Conservation (phyloP, 30 jellyfish, hydroid and myxozoan genomes). For the Morbakka virulenta region DNA sequence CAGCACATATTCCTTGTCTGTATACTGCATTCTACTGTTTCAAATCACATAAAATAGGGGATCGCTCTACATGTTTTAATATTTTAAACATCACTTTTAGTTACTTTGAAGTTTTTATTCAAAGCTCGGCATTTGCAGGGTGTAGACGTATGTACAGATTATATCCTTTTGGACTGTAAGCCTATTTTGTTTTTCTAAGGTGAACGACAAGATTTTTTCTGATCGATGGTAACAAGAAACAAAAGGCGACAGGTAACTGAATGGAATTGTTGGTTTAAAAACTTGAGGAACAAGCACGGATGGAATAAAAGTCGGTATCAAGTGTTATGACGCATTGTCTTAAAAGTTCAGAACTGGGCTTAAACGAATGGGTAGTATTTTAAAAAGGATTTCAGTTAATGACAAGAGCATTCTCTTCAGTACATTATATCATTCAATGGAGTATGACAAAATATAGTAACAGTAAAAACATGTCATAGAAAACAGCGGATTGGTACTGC, state of each 20-base stretch:
- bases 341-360: background rate
- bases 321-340: background rate
- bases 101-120: background rate
- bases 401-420: background rate
- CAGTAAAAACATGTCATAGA: background rate
- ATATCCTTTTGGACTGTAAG: background rate
- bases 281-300: background rate
- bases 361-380: background rate
- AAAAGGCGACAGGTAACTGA: background rate
- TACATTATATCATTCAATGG: background rate
- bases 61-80: background rate
- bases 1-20: constrained; percentile 85
- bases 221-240: background rate
- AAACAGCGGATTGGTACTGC: background rate
- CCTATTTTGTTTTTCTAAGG: background rate
- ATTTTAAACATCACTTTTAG: background rate
- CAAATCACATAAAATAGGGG: constrained; percentile 40
- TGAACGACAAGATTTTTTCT: background rate
- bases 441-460: background rate
- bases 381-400: background rate
- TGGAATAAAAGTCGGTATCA: background rate
- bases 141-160: background rate
- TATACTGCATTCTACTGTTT: constrained; percentile 83
- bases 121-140: background rate
- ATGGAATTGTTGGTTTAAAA: background rate